Conservation (phyloP, 2,797 vertebrate species). For the Sebastes hubbsi region DNA sequence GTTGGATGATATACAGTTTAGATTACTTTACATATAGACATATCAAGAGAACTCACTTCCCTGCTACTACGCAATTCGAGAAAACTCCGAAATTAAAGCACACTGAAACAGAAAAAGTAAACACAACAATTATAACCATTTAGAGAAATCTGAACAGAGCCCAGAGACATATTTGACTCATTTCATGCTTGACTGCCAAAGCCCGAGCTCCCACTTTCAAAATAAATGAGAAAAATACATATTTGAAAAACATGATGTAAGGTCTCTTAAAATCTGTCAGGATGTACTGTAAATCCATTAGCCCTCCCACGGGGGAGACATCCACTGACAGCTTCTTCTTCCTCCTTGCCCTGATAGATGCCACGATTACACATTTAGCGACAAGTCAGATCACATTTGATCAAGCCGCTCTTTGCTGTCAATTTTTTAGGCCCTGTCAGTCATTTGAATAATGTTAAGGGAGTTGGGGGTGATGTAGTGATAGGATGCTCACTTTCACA, state of each 20-base stretch:
- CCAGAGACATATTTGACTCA: conserved; percentile 63
- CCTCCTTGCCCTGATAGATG: conserved; percentile 55
- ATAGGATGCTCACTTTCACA: conserved; percentile 38
- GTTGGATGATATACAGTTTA: neutral
- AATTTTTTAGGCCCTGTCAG: conserved; percentile 55
- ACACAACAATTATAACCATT: conserved; percentile 43
- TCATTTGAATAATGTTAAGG: conserved; percentile 54
- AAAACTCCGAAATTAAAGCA: conserved; percentile 16
- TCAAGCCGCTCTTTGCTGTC: conserved; percentile 60
- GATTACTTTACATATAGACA: neutral
- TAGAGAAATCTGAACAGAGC: conserved; percentile 50
- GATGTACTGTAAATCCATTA: conserved; percentile 70
- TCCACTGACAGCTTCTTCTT: conserved; percentile 47
- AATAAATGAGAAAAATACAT: conserved; percentile 71
- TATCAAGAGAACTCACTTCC: neutral
- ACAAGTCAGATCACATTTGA: conserved; percentile 67
- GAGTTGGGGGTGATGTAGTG: conserved; percentile 23
- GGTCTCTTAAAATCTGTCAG: conserved; percentile 59
- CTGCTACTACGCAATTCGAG: neutral
- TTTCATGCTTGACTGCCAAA: conserved; percentile 67
- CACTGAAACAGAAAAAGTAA: conserved; percentile 26
- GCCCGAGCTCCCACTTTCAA: conserved; percentile 52
- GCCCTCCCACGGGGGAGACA: conserved; percentile 43
- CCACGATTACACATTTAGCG: conserved; percentile 62
- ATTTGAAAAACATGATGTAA: conserved; percentile 71